Conservation (phyloP, 2,113 vertebrate species). For the Psilopogon haemacephalus region DNA sequence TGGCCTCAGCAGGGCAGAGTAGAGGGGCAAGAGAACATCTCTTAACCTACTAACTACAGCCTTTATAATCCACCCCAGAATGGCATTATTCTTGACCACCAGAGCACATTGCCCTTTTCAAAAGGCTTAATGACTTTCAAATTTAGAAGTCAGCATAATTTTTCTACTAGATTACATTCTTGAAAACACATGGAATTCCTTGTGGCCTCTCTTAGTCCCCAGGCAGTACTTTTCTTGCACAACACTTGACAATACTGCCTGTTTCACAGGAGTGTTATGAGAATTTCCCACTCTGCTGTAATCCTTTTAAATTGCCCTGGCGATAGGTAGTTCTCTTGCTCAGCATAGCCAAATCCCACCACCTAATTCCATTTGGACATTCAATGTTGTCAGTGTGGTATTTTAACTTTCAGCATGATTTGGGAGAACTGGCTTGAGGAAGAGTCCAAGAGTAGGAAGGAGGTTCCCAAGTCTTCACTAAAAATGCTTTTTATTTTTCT, state of each 20-base stretch:
- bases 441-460: background rate
- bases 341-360: background rate
- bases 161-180: background rate
- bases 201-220: background rate
- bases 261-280: background rate
- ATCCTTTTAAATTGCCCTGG: background rate
- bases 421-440: background rate
- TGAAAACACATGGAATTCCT: background rate
- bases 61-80: too few species aligned
- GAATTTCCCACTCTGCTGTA: background rate
- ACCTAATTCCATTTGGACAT: background rate
- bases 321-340: background rate
- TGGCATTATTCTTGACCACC: too few species aligned
- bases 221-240: background rate
- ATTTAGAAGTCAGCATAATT: background rate
- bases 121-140: background rate
- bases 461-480: background rate
- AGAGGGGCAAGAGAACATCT: too few species aligned
- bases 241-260: background rate
- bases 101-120: too few species aligned
- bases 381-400: background rate
- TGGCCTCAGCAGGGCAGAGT: too few species aligned
- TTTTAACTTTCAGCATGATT: slow-evolving; percentile 28
- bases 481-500: background rate
- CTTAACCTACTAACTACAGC: too few species aligned